Evolutionary conservation across 2,797 vertebrate species (phyloP).

Genomic region (Emys orbicularis): DNA sequence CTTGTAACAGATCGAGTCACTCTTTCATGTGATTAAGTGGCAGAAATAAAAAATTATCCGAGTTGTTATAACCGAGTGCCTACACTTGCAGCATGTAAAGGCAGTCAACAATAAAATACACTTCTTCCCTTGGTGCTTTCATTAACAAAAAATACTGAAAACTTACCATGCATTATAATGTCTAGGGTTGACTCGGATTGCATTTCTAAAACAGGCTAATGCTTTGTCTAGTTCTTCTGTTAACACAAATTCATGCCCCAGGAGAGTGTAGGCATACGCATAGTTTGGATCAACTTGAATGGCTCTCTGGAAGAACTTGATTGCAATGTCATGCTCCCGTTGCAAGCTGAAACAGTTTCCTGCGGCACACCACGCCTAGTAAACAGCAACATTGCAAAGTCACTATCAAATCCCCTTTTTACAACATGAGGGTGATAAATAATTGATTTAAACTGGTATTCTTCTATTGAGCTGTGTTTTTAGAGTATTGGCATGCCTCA

Average conservation of each 20-base stretch:
- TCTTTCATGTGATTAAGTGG: background rate
- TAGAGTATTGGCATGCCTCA: background rate
- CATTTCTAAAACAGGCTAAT: constrained; percentile 95
- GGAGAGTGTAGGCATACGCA: constrained; percentile 95
- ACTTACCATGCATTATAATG: constrained; percentile 97
- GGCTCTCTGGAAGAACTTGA: constrained; percentile 99
- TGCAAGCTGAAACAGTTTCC: constrained; percentile 99
- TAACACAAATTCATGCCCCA: constrained; percentile 96
- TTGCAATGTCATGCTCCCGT: constrained; percentile 97
- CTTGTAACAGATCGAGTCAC: background rate
- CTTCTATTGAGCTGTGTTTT: too few relatives aligned
- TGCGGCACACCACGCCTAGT: constrained; percentile 96
- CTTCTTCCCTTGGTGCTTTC: background rate
- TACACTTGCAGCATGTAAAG: background rate
- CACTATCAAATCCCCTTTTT: background rate
- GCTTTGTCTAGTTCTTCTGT: constrained; percentile 98
- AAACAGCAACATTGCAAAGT: constrained; percentile 17
- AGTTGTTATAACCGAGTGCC: background rate
- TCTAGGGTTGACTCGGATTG: constrained; percentile 94
- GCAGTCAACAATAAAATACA: background rate
- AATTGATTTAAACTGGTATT: background rate
- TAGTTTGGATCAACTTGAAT: constrained; percentile 98
- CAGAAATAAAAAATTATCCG: background rate
- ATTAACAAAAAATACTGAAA: background rate
- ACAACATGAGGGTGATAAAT: background rate